Conservation (phyloP, 2,113 vertebrate species). For the Carettochelys insculpta region DNA sequence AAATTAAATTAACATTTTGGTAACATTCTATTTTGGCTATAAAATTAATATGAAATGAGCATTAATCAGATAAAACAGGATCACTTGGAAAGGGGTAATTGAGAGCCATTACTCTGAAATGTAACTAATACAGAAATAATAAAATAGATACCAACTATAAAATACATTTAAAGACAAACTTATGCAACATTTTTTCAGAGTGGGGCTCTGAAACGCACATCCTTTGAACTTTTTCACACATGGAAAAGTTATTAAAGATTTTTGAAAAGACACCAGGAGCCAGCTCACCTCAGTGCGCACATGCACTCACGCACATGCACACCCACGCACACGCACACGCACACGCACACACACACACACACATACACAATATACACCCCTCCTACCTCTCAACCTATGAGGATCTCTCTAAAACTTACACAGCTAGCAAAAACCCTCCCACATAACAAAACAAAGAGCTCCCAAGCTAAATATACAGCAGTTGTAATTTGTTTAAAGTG, state of each 20-base stretch:
- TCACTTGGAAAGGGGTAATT: neutral
- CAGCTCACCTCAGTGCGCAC: neutral
- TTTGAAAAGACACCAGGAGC: neutral
- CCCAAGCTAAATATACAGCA: neutral
- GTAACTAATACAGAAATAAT: neutral
- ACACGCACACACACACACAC: too few relatives aligned
- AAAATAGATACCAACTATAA: neutral
- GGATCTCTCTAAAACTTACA: neutral
- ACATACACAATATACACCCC: too few relatives aligned
- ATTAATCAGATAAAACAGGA: neutral
- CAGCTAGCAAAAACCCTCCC: neutral
- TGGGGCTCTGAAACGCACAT: neutral
- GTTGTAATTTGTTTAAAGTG: neutral
- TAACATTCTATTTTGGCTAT: neutral
- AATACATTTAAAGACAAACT: neutral
- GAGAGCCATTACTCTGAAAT: neutral
- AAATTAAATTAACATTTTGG: neutral
- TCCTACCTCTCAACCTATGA: too few relatives aligned
- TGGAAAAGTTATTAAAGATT: neutral
- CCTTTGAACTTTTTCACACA: neutral
- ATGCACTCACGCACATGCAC: too few relatives aligned
- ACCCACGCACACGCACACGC: too few relatives aligned
- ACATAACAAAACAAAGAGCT: neutral
- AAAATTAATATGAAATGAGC: neutral
- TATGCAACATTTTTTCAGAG: neutral